Conservation (phyloP, 2,797 vertebrate species). For the Lates japonicus region DNA sequence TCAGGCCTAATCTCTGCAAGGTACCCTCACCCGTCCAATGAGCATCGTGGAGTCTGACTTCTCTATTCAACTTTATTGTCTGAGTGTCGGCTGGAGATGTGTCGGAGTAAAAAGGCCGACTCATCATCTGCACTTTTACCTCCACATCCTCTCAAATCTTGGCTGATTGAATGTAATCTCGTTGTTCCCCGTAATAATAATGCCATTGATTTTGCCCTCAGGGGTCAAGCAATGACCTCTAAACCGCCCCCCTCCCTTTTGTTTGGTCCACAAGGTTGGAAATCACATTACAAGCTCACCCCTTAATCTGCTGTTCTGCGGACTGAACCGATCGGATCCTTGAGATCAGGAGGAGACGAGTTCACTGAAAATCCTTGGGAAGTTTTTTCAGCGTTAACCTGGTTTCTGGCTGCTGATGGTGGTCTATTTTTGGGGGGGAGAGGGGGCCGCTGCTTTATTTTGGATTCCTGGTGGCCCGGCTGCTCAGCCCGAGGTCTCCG, state of each 20-base stretch:
- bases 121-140: conserved; percentile 37
- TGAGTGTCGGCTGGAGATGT: conserved; percentile 3
- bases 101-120: conserved; percentile 1
- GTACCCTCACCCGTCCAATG: neutral
- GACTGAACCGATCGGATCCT: neutral
- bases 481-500: conserved; percentile 82
- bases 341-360: conserved; percentile 52
- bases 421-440: conserved; percentile 81
- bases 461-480: conserved; percentile 82
- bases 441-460: conserved; percentile 80
- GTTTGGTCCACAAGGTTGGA: conserved; percentile 30
- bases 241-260: conserved; percentile 55
- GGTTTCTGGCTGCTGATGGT: conserved; percentile 74
- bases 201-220: conserved; percentile 76
- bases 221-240: conserved; percentile 68
- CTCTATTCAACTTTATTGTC: conserved; percentile 26
- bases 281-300: conserved; percentile 16
- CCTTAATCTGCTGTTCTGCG: conserved; percentile 1
- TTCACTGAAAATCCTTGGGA: conserved; percentile 57
- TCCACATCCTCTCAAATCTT: conserved; percentile 28
- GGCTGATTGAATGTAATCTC: conserved; percentile 54
- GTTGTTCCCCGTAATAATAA: conserved; percentile 53
- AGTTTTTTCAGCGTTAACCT: conserved; percentile 71
- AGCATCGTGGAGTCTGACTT: neutral
- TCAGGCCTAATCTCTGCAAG: neutral